phyloP scores from a whole-genome alignment of 30 jellyfish, hydroid and myxozoan species.

The Turritopsis rubra region DNA sequence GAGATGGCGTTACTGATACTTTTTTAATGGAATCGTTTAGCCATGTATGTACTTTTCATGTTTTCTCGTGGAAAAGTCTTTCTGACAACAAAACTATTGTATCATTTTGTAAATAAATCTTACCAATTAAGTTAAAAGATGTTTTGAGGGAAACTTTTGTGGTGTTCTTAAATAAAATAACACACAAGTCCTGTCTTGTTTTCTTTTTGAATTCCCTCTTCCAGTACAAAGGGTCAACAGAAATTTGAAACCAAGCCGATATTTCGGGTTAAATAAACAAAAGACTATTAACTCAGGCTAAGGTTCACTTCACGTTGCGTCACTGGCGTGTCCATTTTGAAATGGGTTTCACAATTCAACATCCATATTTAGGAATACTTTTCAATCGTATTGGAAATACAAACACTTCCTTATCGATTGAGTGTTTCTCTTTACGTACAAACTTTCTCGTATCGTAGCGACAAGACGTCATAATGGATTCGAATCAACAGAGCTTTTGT shows the following conservation, averaged over 20 bases:
- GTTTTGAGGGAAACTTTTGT: background rate
- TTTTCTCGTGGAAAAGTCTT: background rate
- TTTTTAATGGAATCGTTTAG: too few species aligned
- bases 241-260: background rate
- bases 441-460: too few species aligned
- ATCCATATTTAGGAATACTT: background rate
- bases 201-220: background rate
- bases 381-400: background rate
- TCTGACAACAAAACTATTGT: background rate
- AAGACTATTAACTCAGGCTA: too few species aligned
- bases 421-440: background rate
- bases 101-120: background rate
- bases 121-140: background rate
- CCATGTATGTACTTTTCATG: too few species aligned
- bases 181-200: background rate
- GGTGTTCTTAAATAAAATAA: background rate
- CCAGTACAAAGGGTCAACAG: background rate
- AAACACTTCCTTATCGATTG: background rate
- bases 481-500: too few species aligned
- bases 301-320: too few species aligned
- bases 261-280: too few species aligned
- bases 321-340: too few species aligned
- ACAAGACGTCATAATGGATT: too few species aligned
- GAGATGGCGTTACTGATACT: too few species aligned
- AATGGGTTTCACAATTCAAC: background rate